Base-by-base conservation (phyloP, 2,113 vertebrate genomes). In the Anolis sagrei region DNA sequence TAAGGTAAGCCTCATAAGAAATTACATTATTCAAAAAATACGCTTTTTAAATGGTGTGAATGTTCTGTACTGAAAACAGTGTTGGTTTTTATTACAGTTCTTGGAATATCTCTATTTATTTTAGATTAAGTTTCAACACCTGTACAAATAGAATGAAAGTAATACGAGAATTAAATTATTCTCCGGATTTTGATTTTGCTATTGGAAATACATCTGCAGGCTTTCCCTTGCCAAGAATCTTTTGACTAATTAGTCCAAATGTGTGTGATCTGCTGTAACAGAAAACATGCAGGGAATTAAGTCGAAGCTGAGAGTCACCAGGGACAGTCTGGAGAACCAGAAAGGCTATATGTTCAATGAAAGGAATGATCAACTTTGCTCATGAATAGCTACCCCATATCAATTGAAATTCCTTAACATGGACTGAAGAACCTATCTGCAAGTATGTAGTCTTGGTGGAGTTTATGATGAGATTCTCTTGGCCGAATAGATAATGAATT, bases 171-270 rank as follows among this genome's bases (percentile, higher is more conserved):
- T 90, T 78, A 86, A 77, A 83, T 85, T 80, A 82, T 90, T 92
- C 72, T 29, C 18, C 76, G 32, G 25, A 86, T 86, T 89, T 83
- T 91, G 0, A 86, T 81, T 87, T 86, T 91, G 1, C 58, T 88
- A 32, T 91, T 95, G 91, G 29, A 87, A 48, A 89, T 92, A 93
- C 92, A 91, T 88, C 86, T 51, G 74, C 88, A 80, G 76, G 51
- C 81, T 79, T 83, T 62, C 82, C 69, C 36, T 89, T 95, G 88
- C 94, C 91, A 95, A 95, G 21, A 95, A 95, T 54, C 89, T 80
- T 87, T 88, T 51, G 87, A 89, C 90, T 93, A 94, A 95, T 95
- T 95, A 94, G 64, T 82, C 36, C 85, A 93, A 93, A 90, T 89
- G 49, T 89, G 82, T 92, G 76, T 86, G 89, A 93, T 83, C 62